These are phyloP conservation scores for Opisthocomus hoazin DNA, from an alignment of 2,113 vertebrate species.

Conservation along the genomic window DNA sequence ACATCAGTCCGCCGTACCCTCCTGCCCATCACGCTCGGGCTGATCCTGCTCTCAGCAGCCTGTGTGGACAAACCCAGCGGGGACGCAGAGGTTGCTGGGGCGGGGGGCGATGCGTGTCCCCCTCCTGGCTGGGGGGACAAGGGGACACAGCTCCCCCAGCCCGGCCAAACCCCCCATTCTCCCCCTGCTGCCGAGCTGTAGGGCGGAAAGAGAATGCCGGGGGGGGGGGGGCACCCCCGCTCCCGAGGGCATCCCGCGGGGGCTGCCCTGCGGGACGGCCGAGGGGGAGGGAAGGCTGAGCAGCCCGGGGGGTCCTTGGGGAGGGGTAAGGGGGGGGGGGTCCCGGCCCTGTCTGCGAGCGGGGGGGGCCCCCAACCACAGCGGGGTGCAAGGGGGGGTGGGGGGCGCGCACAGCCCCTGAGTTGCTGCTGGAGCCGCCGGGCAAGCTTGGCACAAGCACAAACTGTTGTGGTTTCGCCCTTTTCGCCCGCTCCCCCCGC, in stretches of 20 bases:
- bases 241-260: neutral
- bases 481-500: neutral
- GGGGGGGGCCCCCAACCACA: neutral
- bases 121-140: no score
- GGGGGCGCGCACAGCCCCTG: accelerated
- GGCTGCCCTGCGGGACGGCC: neutral
- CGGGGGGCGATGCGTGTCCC: no score
- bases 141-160: neutral
- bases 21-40: neutral
- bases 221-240: neutral
- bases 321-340: no score
- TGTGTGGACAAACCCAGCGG: neutral
- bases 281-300: no score
- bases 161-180: no score
- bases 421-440: neutral
- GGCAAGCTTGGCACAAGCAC: neutral
- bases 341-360: no score
- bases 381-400: neutral
- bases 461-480: neutral
- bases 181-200: neutral
- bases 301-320: neutral
- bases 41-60: neutral
- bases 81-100: neutral
- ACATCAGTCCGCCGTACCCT: neutral
- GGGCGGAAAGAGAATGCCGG: neutral